These are phyloP conservation scores for Rhagoletis zephyria DNA, from an alignment of 1,140 invertebrate genomes.

Conservation along the genomic window DNA sequence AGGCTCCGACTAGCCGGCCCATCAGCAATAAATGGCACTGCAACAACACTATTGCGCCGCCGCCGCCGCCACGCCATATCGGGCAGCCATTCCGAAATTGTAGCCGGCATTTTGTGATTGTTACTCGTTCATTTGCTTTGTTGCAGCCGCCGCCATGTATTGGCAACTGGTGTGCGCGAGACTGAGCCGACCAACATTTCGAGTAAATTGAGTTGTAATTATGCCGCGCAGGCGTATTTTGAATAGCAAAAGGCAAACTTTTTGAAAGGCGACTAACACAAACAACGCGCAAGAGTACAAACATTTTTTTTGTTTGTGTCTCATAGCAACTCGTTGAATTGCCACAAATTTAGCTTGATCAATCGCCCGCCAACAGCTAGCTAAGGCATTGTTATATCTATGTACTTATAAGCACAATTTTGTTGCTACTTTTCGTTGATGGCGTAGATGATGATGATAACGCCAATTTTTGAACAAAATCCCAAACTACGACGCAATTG, in stretches of 20 bases:
- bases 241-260: not conserved
- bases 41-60: not conserved
- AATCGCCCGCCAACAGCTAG: too few species aligned
- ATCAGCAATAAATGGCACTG: not conserved
- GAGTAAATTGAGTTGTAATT: constrained; percentile 53
- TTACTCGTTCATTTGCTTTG: constrained; percentile 11
- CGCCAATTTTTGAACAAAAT: not conserved
- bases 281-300: too few species aligned
- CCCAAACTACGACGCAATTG: not conserved
- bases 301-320: too few species aligned
- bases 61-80: constrained; percentile 10
- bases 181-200: not conserved
- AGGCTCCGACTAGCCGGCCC: not conserved
- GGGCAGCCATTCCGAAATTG: constrained; percentile 21
- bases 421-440: not conserved
- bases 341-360: too few species aligned
- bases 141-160: not conserved
- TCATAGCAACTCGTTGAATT: too few species aligned
- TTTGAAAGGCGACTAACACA: not conserved
- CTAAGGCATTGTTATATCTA: too few species aligned
- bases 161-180: not conserved
- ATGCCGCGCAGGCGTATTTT: constrained; percentile 35
- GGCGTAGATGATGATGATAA: not conserved
- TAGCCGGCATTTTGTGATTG: constrained; percentile 25
- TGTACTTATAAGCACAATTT: not conserved